Evolutionary conservation across 2,113 vertebrate species (phyloP), one percentile per base, ranked within the genome.

Genomic region (Gallinago undulata): DNA sequence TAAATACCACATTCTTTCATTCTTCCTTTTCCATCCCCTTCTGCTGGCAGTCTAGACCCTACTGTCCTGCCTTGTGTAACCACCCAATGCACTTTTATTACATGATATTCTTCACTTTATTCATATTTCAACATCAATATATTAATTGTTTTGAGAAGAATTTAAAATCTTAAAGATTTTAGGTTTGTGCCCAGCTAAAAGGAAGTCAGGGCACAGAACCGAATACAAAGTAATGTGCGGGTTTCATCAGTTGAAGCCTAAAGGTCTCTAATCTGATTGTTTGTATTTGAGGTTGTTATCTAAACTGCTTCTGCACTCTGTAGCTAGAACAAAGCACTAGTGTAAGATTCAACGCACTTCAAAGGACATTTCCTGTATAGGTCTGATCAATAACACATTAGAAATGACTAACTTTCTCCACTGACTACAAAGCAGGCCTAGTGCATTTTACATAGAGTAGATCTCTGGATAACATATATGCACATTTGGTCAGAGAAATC

Each of bases 1-100:
- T 75, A 63, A 91, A 69, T 55, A 76, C 11, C 13, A 33, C 16
- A 23, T 50, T 74, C 13, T 45, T 81, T 62, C 76, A 60, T 48
- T 13, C 17, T 85, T 92, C 9, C 8, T 84, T 37, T 72, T 47
- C 0, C 0, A 4, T 79, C 13, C 30, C 3, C 8, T 27, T 35
- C 33, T 88, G 48, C 10, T 51, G 22, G 12, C 7, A 59, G 7
- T 47, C 27, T 68, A 63, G 43, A 57, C 3, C 3, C 5, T 30
- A 10, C 6, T 48, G 9, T 66, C 9, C 17, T 63, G 17, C 6
- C 18, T 41, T 53, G 14, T 84, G 19, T 51, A 64, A 51, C 11
- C 11, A 30, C 8, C 5, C 35, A 8, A 41, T 30, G 5, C 41
- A 37, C 2, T 47, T 48, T 50, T 59, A 63, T 70, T 37, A 14